Evolutionary conservation across 92 coral and sea anemone genomes (phyloP), one percentile per base, ranked within the genome.

Genomic region (Hydrozoanthus gracilis): DNA sequence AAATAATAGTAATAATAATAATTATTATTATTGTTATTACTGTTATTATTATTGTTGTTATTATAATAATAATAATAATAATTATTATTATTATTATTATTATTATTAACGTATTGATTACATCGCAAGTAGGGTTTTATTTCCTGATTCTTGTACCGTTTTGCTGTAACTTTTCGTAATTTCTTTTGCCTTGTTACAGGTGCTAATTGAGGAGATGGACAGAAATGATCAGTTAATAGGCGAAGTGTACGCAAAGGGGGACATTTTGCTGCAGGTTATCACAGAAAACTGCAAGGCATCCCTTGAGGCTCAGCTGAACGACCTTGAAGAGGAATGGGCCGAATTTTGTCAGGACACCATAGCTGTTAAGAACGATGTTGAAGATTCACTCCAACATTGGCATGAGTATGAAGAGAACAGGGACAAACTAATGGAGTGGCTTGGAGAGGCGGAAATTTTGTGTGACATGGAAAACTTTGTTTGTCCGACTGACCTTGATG

Each of bases 131-230:
- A 27, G 39, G 39, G 39, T 27, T 27, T 27, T 27, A 27, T 27
- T 27, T 27, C 39, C 39, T 27, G 39, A 27, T 27, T 27, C 39
- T 27, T 27, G 39, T 2, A 27, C 39, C 39, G 39, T 27, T 27
- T 27, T 27, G 39, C 39, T 27, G 39, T 27, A 27, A 27, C 6
- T 72, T 54, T 44, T 71, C 4, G 49, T 17, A 9, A 48, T 6
- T 44, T 49, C 16, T 13, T 56, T 54, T 2, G 13, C 46, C 35
- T 20, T 55, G 70, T 4, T 82, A 1, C 66, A 97, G 99, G 92
- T 88, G 11, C 88, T 97, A 46, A 85, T 97, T 66, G 99, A 97
- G 80, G 99, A 97, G 82, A 97, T 97, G 99, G 99, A 97, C 93
- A 94, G 90, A 20, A 94, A 90, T 73, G 99, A 97, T 72, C 91